Percentiles rank a stretch among this genome's conserved stretches.
These are phyloP conservation scores for Rhynchophorus ferrugineus DNA, from an alignment of 1,140 invertebrate species.

Conservation along the genomic window DNA sequence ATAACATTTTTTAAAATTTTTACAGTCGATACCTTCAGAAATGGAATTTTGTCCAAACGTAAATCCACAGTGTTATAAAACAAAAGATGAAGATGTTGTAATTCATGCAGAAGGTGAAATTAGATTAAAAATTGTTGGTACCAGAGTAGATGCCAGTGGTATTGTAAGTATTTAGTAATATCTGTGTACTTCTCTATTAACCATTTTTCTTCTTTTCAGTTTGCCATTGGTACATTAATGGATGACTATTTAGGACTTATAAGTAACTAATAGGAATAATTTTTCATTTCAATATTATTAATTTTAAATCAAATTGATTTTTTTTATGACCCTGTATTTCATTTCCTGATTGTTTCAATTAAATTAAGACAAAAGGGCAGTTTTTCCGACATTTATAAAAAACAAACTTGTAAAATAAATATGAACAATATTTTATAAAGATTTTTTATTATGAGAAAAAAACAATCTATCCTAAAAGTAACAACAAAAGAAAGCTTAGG, in stretches of 20 bases:
- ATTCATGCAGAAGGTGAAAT: slow-evolving; percentile 99
- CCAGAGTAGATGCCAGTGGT: slow-evolving; percentile 89
- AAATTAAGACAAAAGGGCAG: too few species aligned
- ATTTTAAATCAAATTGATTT: too few species aligned
- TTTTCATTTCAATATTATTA: too few species aligned
- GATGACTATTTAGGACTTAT: slow-evolving; percentile 88
- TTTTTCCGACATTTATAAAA: too few species aligned
- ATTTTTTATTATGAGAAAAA: too few species aligned
- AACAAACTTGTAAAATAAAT: too few species aligned
- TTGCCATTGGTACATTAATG: slow-evolving; percentile 97
- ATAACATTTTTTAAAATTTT: slow-evolving; percentile 30
- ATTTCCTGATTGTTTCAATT: too few species aligned
- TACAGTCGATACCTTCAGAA: slow-evolving; percentile 94
- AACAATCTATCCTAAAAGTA: too few species aligned
- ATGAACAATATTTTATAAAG: too few species aligned
- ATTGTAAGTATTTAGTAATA: slow-evolving; percentile 58
- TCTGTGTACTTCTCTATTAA: slow-evolving; percentile 1
- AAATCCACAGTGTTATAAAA: slow-evolving; percentile 97
- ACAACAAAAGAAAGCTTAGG: too few species aligned
- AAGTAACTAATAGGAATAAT: slow-evolving; percentile 39
- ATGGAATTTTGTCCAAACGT: slow-evolving; percentile 99
- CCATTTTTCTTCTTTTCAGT: slow-evolving; percentile 57
- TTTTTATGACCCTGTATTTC: too few species aligned
- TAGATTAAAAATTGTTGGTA: slow-evolving; percentile 95
- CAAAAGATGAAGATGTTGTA: slow-evolving; percentile 95